Evolutionary conservation across 2,797 vertebrate species (phyloP), one percentile per base, ranked within the genome.

Genomic region (Ptychobarbus kaznakovi): DNA sequence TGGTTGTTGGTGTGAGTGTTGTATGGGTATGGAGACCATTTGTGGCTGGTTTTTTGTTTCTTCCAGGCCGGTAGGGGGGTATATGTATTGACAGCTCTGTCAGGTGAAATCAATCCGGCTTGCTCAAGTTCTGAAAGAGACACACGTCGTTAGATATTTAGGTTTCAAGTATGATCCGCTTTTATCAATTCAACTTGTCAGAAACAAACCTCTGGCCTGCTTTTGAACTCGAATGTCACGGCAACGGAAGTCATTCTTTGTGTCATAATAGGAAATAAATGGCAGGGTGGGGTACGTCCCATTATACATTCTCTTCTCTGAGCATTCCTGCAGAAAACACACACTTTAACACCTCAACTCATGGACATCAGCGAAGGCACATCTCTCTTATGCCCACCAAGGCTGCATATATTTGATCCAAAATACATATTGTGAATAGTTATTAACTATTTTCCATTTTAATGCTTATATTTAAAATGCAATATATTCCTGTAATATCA

Each of bases 181-280:
- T 56, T 22, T n/a, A 58, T 40, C 20, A 18, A 40, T 61, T n/a
- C 5, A 61, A 40, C 18, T 51, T 2, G 70, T 42, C 32, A 42
- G 13, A 56, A 66, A n/a, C 91, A 86, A 80, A 97, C 98, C 96
- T 96, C 93, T 89, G 72, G 93, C 93, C 91, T 95, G 97, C 46
- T 90, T 86, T 81, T 91, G 93, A 3, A 94, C 81, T 86, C 96
- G 93, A 77, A 88, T 56, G 0, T 93, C 88, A 88, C 95, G 93
- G 65, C 85, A 89, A 15, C 79, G 93, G 89, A 97, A 92, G 15
- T 97, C 95, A 0, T 89, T 44, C n/a, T 87, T 86, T 0, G 88
- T 92, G 84, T 99, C 98, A 0, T 99, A 99, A 90, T 92, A 91
- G 88, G 86, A 95, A 90, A 98, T 87, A 65, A 96, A 96, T 0